A percentile compares a stretch with the other conserved stretches of the same genome.
Evolutionary conservation across 2,888 invertebrate species (phyloP).

Genomic region (Camponotus fellah): DNA sequence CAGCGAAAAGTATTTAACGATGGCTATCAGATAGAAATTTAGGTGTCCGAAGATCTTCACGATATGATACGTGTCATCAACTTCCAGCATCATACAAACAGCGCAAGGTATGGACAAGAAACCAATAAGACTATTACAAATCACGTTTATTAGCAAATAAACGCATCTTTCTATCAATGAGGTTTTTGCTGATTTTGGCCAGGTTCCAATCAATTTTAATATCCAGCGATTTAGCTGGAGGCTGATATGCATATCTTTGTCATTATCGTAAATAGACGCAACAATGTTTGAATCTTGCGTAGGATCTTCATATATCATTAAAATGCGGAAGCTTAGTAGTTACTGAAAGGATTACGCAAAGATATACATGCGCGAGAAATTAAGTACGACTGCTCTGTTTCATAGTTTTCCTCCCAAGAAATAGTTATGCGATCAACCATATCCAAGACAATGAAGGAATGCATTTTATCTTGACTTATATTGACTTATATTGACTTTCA

Average conservation of each 20-base stretch:
- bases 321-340: neutral
- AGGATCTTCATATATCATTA: neutral
- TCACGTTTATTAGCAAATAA: slow-evolving; percentile 40
- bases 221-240: slow-evolving; percentile 68
- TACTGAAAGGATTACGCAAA: slow-evolving; percentile 9
- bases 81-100: slow-evolving; percentile 67
- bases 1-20: slow-evolving; percentile 73
- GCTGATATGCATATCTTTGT: neutral
- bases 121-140: slow-evolving; percentile 68
- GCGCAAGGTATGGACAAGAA: slow-evolving; percentile 71
- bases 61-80: slow-evolving; percentile 59
- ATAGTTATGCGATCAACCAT: neutral
- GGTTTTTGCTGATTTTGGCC: slow-evolving; percentile 62
- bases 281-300: too few species aligned
- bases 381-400: slow-evolving; percentile 9
- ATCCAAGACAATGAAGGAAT: slow-evolving; percentile 10
- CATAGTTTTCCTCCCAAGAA: neutral
- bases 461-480: too few species aligned
- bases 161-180: slow-evolving; percentile 37
- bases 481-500: neutral
- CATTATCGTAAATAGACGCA: slow-evolving; percentile 32
- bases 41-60: slow-evolving; percentile 74
- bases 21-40: slow-evolving; percentile 74
- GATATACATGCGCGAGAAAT: slow-evolving; percentile 16
- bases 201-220: slow-evolving; percentile 68